Evolutionary conservation across 2,797 vertebrate species (phyloP), one percentile per base, ranked within the genome.

Genomic region (Mastacembelus armatus): DNA sequence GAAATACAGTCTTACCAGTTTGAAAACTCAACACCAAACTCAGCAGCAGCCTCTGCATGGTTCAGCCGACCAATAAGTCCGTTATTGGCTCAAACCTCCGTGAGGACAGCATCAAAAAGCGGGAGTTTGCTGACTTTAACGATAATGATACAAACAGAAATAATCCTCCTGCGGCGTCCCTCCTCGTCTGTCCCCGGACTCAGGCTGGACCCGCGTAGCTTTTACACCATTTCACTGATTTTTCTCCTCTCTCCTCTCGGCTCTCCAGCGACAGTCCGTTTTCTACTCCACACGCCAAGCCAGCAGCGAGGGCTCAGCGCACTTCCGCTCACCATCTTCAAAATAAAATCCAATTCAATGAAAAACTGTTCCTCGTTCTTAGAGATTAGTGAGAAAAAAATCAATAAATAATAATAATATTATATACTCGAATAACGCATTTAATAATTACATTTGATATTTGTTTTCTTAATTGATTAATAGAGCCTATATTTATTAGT

Each of bases 11-110:
- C 91, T 91, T 88, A 94, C 94, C 94, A 80, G 87, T 85, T 84
- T 89, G 92, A 63, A 91, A 91, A 89, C 76, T 92, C 86, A 93
- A 74, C 82, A 88, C 48, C 90, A 93, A 88, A 91, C 89, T 92
- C 85, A 94, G 89, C 78, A 94, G 90, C 90, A 92, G 91, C 87
- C 81, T 87, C 86, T 89, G 91, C 94, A 94, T 92, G 91, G 88
- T 93, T 93, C 90, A 92, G 71, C 88, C 90, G 83, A 91, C 92
- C 91, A 83, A 62, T 70, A 85, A 89, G 90, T 89, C 92, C 91
- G 89, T 89, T 81, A 87, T 69, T 73, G 89, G 91, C 87, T 89
- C 90, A 82, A 24, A 80, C 66, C 86, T 92, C 92, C 91, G 89
- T 91, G 91, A 84, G 91, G 88, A 88, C 90, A 86, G 91, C 93